Conservation (phyloP, 1,140 invertebrate species). For the Triops longicaudatus region DNA sequence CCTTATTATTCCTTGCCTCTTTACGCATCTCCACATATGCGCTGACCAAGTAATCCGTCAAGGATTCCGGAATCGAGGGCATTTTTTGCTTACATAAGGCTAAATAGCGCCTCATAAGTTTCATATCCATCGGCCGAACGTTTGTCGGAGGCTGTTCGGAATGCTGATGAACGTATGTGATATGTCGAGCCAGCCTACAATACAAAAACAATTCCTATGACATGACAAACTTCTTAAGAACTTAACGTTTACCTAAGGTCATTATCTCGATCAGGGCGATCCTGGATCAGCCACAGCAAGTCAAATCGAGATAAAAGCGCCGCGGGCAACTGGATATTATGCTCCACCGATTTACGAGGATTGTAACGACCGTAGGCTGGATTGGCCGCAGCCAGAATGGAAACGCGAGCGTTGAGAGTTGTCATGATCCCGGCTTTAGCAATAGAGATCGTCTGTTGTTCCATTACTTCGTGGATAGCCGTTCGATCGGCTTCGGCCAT, state of each 20-base stretch:
- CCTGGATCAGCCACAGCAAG: constrained; percentile 93
- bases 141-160: constrained; percentile 71
- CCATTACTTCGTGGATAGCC: constrained; percentile 99
- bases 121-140: constrained; percentile 78
- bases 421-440: constrained; percentile 99
- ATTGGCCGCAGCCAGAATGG: constrained; percentile 97
- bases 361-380: constrained; percentile 98
- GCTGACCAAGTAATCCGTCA: constrained; percentile 86
- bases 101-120: constrained; percentile 87
- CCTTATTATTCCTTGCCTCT: constrained; percentile 78
- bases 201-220: constrained; percentile 1
- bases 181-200: constrained; percentile 83
- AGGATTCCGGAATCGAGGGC: constrained; percentile 71
- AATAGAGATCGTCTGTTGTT: constrained; percentile 99
- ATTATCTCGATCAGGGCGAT: constrained; percentile 84
- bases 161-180: constrained; percentile 95
- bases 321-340: constrained; percentile 95
- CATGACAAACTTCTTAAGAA: constrained; percentile 17
- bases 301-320: constrained; percentile 98
- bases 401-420: constrained; percentile 89
- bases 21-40: constrained; percentile 90
- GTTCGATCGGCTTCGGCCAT: constrained; percentile 94
- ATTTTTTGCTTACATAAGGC: constrained; percentile 80
- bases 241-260: constrained; percentile 59
- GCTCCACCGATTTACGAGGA: constrained; percentile 85